Evolutionary conservation across 2,113 vertebrate species (phyloP), one percentile per base, ranked within the genome.

Genomic region (Cricetomys ansorgei): DNA sequence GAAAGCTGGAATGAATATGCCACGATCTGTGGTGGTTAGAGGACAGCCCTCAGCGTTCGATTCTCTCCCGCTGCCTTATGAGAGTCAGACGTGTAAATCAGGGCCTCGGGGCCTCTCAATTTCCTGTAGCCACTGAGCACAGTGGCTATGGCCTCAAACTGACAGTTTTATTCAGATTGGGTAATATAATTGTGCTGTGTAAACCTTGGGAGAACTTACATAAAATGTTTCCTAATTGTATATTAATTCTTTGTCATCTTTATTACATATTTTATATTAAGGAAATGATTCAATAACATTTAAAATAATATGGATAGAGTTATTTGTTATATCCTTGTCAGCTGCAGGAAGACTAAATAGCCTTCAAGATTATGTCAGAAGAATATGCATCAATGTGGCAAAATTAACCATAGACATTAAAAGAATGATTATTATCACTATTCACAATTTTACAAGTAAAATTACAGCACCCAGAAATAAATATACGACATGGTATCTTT

Each of bases 241-340:
- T 19, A 88, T 80, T 55, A 55, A 0, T 67, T 53, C 0, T 80
- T 85, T 77, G 5, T 84, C 29, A 88, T 96, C 94, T 8, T 81
- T 23, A 91, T 43, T 79, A 2, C 29, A 92, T 0, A 88, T 89
- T 95, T 94, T 88, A 94, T 17, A 23, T 5, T 80, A 72, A 76
- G n/a, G 69, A 88, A 92, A 34, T 80, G 67, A 70, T 88, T 69
- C 43, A 75, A 45, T 48, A 89, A 27, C 70, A 90, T 95, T 97
- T 88, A 40, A 94, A 77, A 91, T 7, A n/a, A 0, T 55, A 75
- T 27, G 4, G 64, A 88, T 85, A 19, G 55, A 85, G 76, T 85
- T 69, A 91, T 92, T 67, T 62, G 17, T 45, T 81, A 4, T 13
- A 83, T 76, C 17, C 34, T 90, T 89, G 57, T 59, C 37, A 43